phyloP scores from a whole-genome alignment of 2,113 vertebrate genomes.

The Lanius collurio region DNA sequence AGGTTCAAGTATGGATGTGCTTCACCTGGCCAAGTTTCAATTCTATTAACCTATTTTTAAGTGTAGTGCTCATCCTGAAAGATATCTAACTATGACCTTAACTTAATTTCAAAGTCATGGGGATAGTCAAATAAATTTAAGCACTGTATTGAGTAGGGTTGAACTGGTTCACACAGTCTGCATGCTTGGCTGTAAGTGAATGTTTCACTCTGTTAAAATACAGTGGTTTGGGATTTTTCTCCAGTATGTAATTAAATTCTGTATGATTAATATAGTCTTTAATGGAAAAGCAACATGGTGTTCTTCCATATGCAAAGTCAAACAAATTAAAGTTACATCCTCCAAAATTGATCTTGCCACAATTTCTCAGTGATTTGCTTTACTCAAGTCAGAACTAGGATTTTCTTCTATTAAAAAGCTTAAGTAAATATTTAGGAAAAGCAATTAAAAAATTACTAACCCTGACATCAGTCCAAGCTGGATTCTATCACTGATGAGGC shows the following conservation, averaged over 20 bases:
- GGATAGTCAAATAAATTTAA: not conserved
- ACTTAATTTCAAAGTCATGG: not conserved
- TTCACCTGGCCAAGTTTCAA: not conserved
- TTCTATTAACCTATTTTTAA: conserved; percentile 8
- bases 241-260: not conserved
- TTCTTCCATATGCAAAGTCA: not conserved
- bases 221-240: not conserved
- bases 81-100: not conserved
- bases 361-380: not conserved
- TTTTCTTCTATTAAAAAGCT: not conserved
- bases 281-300: not conserved
- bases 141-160: not conserved
- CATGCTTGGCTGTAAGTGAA: not conserved
- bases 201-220: not conserved
- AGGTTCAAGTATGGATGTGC: not conserved
- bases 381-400: not conserved
- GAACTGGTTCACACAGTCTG: not conserved
- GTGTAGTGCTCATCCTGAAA: not conserved
- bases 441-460: not conserved
- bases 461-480: not conserved
- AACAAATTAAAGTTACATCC: not conserved
- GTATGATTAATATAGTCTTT: not conserved
- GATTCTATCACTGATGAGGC: not conserved
- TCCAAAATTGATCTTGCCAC: not conserved
- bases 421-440: not conserved